Conservation (phyloP, 1,140 invertebrate species). For the Meloidogyne exigua region DNA sequence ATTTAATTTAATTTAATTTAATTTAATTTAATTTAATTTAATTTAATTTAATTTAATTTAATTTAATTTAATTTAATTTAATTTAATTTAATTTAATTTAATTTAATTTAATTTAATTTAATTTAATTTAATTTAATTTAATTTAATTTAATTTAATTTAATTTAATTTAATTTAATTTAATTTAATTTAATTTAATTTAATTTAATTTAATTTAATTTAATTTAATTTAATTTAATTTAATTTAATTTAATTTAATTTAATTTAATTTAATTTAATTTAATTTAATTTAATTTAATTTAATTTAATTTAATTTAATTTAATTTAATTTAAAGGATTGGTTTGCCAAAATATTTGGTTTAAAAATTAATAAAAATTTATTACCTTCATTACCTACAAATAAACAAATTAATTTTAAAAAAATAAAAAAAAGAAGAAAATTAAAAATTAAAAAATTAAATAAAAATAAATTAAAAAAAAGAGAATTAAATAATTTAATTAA, state of each 20-base stretch:
- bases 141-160: background rate
- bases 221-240: too few relatives aligned
- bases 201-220: background rate
- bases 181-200: too few relatives aligned
- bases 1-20: background rate
- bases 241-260: background rate
- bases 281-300: too few relatives aligned
- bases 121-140: too few relatives aligned
- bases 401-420: background rate
- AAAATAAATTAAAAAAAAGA: background rate
- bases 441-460: conserved; percentile 1
- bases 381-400: background rate
- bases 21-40: too few relatives aligned
- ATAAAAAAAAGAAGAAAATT: background rate
- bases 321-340: background rate
- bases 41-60: background rate
- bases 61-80: background rate
- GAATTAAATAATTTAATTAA: background rate
- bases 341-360: background rate
- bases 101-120: background rate
- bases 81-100: too few relatives aligned
- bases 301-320: too few relatives aligned
- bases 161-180: background rate
- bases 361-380: background rate
- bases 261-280: background rate